Conservation (phyloP, 1,140 invertebrate species). For the Argopecten irradians region DNA sequence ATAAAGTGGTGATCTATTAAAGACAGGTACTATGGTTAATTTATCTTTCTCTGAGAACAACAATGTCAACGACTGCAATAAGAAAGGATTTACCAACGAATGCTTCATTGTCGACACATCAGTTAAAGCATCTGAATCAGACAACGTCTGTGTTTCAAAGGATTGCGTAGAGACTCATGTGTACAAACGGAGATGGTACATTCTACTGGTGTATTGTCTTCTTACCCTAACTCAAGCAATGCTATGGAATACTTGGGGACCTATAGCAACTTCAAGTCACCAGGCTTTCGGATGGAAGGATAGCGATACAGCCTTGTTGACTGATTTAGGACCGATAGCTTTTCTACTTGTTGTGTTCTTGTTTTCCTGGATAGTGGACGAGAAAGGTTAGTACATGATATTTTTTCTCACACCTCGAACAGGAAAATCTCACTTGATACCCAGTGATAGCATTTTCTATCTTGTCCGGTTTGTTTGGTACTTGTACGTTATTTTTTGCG, state of each 20-base stretch:
- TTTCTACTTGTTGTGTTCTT: conserved; percentile 77
- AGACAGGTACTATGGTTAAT: too few species aligned
- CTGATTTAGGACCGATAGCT: conserved; percentile 79
- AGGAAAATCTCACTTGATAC: too few species aligned
- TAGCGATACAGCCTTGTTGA: conserved; percentile 77
- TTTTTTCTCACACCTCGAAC: too few species aligned
- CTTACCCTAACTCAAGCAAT: conserved; percentile 54
- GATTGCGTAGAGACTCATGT: conserved; percentile 41
- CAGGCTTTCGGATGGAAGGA: conserved; percentile 78
- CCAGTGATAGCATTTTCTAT: too few species aligned
- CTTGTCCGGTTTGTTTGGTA: too few species aligned
- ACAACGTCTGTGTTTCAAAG: neutral
- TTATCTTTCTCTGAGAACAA: neutral
- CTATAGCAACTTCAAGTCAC: conserved; percentile 68
- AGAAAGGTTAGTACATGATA: conserved; percentile 61
- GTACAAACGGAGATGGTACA: conserved; percentile 61
- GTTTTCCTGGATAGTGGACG: conserved; percentile 76
- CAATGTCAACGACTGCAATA: neutral
- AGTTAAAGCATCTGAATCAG: neutral
- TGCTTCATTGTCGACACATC: neutral
- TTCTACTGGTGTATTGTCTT: conserved; percentile 54
- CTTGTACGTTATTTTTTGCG: too few species aligned
- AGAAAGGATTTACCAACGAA: neutral
- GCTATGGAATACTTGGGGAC: conserved; percentile 80
- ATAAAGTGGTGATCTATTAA: too few species aligned